Evolutionary conservation across 2,797 vertebrate species (phyloP).

Genomic region (Mycteria americana): DNA sequence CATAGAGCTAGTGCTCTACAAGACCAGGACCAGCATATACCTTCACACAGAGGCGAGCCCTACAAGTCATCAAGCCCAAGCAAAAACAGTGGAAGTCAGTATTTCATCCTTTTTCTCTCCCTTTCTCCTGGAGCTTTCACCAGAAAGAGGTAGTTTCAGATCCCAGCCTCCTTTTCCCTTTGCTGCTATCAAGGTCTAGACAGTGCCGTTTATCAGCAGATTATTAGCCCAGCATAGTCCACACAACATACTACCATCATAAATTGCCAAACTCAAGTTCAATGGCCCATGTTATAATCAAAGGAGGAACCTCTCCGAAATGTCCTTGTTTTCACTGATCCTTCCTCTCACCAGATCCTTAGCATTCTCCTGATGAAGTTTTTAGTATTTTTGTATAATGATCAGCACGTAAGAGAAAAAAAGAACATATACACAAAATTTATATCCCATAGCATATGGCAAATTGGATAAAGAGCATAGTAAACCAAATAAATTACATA

Average conservation of each 20-base stretch:
- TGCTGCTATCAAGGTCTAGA: neutral
- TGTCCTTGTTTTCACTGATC: neutral
- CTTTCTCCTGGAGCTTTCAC: neutral
- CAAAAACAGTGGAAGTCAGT: accelerated
- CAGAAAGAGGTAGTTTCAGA: neutral
- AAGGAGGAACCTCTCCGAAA: neutral
- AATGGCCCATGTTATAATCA: neutral
- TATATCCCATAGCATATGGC: slow-evolving; percentile 28
- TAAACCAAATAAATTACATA: slow-evolving; percentile 24
- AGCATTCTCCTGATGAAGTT: neutral
- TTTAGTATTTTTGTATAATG: neutral
- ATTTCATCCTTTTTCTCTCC: neutral
- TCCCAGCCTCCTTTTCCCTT: neutral
- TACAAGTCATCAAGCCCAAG: neutral
- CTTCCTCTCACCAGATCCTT: neutral
- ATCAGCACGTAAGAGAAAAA: neutral
- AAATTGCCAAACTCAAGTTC: neutral
- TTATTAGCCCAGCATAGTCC: neutral
- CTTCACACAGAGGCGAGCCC: neutral
- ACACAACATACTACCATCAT: neutral
- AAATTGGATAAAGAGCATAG: slow-evolving; percentile 19
- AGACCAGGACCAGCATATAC: neutral
- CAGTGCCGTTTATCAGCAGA: neutral
- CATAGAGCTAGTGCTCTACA: neutral
- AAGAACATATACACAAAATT: neutral